Conservation (phyloP, 2,888 invertebrate genomes). For the Gastrophysa polygoni region DNA sequence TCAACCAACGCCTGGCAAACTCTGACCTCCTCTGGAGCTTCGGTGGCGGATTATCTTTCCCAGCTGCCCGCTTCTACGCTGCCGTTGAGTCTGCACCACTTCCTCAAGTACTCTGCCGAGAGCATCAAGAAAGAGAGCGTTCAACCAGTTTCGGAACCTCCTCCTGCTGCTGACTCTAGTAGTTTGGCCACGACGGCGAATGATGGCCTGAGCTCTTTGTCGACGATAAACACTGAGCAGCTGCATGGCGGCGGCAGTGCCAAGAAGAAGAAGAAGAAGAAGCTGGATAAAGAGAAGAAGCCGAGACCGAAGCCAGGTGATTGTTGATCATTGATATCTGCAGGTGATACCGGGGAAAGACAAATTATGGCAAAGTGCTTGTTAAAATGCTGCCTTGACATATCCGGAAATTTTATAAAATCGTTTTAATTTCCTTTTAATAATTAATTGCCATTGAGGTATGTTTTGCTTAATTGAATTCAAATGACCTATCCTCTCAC, state of each 20-base stretch:
- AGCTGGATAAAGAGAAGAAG: constrained; percentile 77
- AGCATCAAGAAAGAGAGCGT: constrained; percentile 72
- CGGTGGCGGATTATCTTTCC: constrained; percentile 84
- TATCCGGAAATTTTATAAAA: too few species aligned
- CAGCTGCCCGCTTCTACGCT: constrained; percentile 75
- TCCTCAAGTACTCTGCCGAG: constrained; percentile 81
- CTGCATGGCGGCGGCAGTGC: constrained; percentile 41
- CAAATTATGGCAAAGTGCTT: too few species aligned
- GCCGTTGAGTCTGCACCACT: constrained; percentile 81
- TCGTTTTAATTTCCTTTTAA: too few species aligned
- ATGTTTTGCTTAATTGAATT: too few species aligned
- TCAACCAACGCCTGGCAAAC: constrained; percentile 70
- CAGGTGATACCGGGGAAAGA: too few species aligned
- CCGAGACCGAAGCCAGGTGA: constrained; percentile 80
- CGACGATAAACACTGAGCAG: constrained; percentile 57
- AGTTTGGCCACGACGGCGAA: too few species aligned
- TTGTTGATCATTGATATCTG: too few species aligned
- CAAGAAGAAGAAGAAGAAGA: constrained; percentile 84
- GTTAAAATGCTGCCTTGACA: too few species aligned
- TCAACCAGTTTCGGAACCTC: constrained; percentile 51
- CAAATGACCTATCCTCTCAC: too few species aligned
- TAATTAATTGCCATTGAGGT: too few species aligned
- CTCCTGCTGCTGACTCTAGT: constrained; percentile 2
- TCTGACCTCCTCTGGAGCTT: constrained; percentile 68
- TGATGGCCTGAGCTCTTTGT: constrained; percentile 43